Percentiles rank a stretch among this genome's conserved stretches.
These are phyloP conservation scores for Bradypus variegatus DNA, from an alignment of 2,797 vertebrate genomes.

Conservation along the genomic window DNA sequence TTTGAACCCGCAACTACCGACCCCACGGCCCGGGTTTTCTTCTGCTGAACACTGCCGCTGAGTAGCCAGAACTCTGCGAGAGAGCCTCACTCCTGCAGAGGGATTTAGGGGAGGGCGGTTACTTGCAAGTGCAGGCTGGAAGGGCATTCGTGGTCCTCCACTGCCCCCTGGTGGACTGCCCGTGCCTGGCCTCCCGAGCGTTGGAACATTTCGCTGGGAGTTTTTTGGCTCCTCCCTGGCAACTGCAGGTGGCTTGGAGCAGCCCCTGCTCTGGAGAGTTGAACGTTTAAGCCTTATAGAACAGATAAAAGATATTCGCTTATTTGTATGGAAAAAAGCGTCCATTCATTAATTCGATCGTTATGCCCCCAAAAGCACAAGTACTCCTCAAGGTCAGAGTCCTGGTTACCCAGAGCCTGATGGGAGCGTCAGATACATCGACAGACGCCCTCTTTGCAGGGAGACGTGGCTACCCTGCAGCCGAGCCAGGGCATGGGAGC, in stretches of 20 bases:
- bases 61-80: not conserved
- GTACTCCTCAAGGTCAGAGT: not conserved
- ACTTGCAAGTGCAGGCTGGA: fast-evolving
- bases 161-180: slow-evolving; percentile 56
- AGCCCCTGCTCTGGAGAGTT: not conserved
- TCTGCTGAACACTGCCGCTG: not conserved
- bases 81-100: not conserved
- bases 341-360: not conserved
- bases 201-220: not conserved
- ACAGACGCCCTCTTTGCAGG: too few relatives aligned
- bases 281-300: not conserved
- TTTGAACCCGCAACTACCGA: not conserved
- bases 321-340: not conserved
- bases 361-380: not conserved
- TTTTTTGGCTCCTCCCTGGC: not conserved
- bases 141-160: not conserved
- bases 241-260: not conserved
- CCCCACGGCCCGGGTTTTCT: not conserved
- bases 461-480: fast-evolving
- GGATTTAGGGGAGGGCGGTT: not conserved
- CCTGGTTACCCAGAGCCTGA: not conserved
- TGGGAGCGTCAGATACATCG: not conserved
- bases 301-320: not conserved
- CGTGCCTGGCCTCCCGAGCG: not conserved
- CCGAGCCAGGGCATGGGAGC: not conserved